phyloP scores from a whole-genome alignment of 2,888 invertebrate species.

The Amiota mariae region DNA sequence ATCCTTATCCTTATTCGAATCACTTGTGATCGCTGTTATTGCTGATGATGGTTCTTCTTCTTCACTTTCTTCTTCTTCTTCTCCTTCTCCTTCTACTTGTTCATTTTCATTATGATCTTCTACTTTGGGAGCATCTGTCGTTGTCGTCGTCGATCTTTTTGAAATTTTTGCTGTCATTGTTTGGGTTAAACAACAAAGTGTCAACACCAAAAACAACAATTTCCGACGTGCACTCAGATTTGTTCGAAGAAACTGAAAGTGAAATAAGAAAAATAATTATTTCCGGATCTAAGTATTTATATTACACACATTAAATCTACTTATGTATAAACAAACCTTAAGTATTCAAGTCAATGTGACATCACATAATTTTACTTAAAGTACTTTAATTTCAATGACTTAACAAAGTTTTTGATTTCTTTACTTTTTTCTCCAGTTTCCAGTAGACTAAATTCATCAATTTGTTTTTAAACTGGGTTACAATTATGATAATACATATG shows the following conservation, averaged over 20 bases:
- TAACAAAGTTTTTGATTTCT: neutral
- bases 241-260: conserved; percentile 64
- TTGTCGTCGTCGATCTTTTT: conserved; percentile 33
- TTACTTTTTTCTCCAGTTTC: too few relatives aligned
- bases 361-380: neutral
- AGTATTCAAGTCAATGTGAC: too few relatives aligned
- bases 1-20: conserved; percentile 40
- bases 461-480: too few relatives aligned
- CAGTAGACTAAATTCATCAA: too few relatives aligned
- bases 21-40: conserved; percentile 34
- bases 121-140: conserved; percentile 30
- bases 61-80: conserved; percentile 43
- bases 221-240: conserved; percentile 54
- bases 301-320: too few relatives aligned
- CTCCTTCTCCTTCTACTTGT: conserved; percentile 36
- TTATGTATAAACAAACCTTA: too few relatives aligned
- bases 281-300: too few relatives aligned
- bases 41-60: conserved; percentile 36
- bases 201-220: conserved; percentile 53
- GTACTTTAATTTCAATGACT: conserved; percentile 20
- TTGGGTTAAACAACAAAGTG: conserved; percentile 53
- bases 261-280: conserved; percentile 17
- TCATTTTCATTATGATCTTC: conserved; percentile 13
- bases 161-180: conserved; percentile 56
- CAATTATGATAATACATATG: too few relatives aligned